Evolutionary conservation across 2,888 invertebrate species (phyloP), one percentile per base, ranked within the genome.

Genomic region (Catonia carolina): DNA sequence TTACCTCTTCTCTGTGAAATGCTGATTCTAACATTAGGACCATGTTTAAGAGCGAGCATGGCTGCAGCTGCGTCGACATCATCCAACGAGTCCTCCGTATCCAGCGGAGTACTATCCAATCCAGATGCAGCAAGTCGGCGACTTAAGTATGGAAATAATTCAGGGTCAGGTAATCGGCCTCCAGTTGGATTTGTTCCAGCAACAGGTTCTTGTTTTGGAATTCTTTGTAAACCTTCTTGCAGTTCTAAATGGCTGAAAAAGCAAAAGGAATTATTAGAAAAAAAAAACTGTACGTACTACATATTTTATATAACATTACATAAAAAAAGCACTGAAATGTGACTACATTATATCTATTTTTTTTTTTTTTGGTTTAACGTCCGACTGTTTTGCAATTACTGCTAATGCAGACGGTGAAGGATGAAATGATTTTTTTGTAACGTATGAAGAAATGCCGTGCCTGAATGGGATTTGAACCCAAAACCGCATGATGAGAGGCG

Each of bases 21-120:
- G 41, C 59, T 60, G 15, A 60, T 45, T 8, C 56, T 48, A 20
- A 59, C 60, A 37, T 60, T 53, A 57, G 88, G 85, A 51, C 89
- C 90, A 69, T 91, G 89, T 74, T 91, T 90, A 69, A 92, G 82
- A 61, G 89, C 89, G 63, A 92, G 78, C 83, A 92, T 91, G 0
- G 90, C 90, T 18, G 89, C 86, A 1, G 92, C 92, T 1, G 78
- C 78, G 64, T 78, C 77, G 31, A 78, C 75, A 62, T 89, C 91
- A 66, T 87, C 86, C 53, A 84, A 78, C 35, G 78, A 78, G 8
- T 27, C 27, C 4, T 27, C 27, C 8, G 27, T 27, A 27, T 27
- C 27, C 4, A 27, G 5, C 4, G 27, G 27, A 27, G 27, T 27
- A 27, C 27, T 27, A 6, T 27, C 27, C 8, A 27, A 27, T 4